Evolutionary conservation across 1,140 invertebrate genomes (phyloP).

Genomic region (Lordiphosa stackelbergi): DNA sequence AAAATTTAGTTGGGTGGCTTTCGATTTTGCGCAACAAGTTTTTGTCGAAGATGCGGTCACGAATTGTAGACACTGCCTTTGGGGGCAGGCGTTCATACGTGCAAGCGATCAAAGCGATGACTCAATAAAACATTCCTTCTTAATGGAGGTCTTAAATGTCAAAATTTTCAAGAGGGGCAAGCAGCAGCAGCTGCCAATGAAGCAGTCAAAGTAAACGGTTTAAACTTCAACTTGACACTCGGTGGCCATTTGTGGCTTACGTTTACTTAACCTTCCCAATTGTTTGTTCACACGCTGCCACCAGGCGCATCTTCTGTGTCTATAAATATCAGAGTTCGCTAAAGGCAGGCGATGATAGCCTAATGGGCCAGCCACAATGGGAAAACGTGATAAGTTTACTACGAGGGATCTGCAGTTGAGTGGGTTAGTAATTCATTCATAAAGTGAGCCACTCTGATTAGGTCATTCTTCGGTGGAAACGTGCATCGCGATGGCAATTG

Average conservation of each 20-base stretch:
- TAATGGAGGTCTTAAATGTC: conserved; percentile 47
- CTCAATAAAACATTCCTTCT: conserved; percentile 19
- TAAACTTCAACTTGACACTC: conserved; percentile 74
- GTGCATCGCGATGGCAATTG: conserved; percentile 54
- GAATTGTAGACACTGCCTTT: conserved; percentile 25
- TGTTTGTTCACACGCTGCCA: conserved; percentile 62
- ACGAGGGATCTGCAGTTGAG: conserved; percentile 1
- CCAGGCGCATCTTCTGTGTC: conserved; percentile 29
- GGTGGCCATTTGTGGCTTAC: conserved; percentile 9
- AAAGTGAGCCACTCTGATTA: conserved; percentile 28
- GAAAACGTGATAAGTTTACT: conserved; percentile 23
- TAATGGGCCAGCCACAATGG: conserved; percentile 36
- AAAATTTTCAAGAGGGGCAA: conserved; percentile 34
- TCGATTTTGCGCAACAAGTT: conserved; percentile 36
- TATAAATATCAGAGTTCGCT: conserved; percentile 69
- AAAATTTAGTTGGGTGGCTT: conserved; percentile 5
- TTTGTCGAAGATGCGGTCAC: conserved; percentile 55
- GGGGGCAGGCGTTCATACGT: conserved; percentile 40
- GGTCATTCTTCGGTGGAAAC: conserved; percentile 23
- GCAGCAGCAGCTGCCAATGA: no score
- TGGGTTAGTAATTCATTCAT: conserved; percentile 33
- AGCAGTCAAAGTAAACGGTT: conserved; percentile 41
- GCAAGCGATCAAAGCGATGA: conserved; percentile 46
- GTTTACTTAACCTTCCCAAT: conserved; percentile 59
- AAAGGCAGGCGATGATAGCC: conserved; percentile 32